Conservation (phyloP, 1,140 invertebrate species). For the Drosophila quadrilineata region DNA sequence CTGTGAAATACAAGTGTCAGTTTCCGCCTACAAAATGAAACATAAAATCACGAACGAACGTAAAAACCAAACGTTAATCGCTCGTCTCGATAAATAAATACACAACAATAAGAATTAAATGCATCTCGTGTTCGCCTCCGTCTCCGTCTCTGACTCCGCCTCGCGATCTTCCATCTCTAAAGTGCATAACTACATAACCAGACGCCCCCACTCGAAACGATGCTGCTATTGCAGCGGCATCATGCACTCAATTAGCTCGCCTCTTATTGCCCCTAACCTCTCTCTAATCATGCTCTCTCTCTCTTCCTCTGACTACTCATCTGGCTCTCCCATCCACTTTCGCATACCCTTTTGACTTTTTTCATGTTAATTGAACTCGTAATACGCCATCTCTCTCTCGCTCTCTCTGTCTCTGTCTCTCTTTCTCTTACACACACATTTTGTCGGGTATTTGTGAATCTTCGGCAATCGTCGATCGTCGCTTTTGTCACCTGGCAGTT, state of each 20-base stretch:
- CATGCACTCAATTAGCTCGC: conserved; percentile 58
- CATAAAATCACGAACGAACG: conserved; percentile 28
- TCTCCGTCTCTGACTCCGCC: not conserved
- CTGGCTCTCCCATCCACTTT: too few species aligned
- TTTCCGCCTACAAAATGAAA: conserved; percentile 45
- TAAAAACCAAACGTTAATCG: too few species aligned
- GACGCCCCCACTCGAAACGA: conserved; percentile 13
- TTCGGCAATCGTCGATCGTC: conserved; percentile 15
- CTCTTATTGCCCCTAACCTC: not conserved
- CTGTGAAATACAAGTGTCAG: conserved; percentile 41
- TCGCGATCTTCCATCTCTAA: not conserved
- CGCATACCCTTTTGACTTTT: too few species aligned
- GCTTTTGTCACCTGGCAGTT: conserved; percentile 45
- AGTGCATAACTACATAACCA: conserved; percentile 18
- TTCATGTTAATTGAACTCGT: conserved; percentile 45
- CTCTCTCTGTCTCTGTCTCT: too few species aligned
- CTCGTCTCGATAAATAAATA: conserved; percentile 49
- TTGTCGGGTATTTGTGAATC: too few species aligned
- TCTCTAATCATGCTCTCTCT: not conserved
- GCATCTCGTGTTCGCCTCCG: not conserved
- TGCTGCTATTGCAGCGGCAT: conserved; percentile 1
- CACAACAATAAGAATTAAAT: conserved; percentile 46
- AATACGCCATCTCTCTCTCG: conserved; percentile 27
- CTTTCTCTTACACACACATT: too few species aligned
- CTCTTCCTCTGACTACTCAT: not conserved